Percentiles rank a stretch among this genome's conserved stretches.
Evolutionary conservation across 2,888 invertebrate genomes (phyloP).

Genomic region (Apomyelois bistriatella): DNA sequence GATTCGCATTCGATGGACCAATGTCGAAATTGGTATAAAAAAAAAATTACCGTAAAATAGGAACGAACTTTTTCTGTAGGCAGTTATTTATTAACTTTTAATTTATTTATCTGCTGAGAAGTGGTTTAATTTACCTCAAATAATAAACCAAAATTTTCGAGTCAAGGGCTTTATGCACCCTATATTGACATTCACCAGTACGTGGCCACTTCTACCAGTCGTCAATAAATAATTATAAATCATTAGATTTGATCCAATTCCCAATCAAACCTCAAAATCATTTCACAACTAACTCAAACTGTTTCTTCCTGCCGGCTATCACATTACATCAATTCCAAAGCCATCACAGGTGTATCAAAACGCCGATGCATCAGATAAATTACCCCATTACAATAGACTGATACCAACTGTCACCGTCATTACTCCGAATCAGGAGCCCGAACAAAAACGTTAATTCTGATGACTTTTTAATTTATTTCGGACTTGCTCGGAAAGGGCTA

Average conservation of each 20-base stretch:
- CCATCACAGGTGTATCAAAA: not conserved
- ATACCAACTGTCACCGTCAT: constrained; percentile 32
- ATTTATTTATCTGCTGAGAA: no score
- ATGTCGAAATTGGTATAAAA: no score
- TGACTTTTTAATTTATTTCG: constrained; percentile 68
- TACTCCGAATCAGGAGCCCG: constrained; percentile 31
- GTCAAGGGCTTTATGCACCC: no score
- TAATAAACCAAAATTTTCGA: no score
- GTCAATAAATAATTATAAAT: not conserved
- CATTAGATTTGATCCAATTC: not conserved
- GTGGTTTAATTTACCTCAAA: no score
- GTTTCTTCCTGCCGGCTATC: not conserved
- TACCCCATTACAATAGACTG: not conserved
- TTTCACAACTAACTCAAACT: not conserved
- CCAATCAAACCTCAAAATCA: not conserved
- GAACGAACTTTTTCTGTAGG: no score
- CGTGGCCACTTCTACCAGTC: no score
- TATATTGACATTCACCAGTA: no score
- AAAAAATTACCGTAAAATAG: no score
- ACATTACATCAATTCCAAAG: not conserved
- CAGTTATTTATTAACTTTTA: no score
- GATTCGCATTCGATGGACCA: no score
- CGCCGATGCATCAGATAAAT: constrained; percentile 2
- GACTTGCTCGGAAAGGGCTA: constrained; percentile 40
- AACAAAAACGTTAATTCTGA: constrained; percentile 42